Evolutionary conservation across 1,140 invertebrate genomes (phyloP).

Genomic region (Eurosta solidaginis): DNA sequence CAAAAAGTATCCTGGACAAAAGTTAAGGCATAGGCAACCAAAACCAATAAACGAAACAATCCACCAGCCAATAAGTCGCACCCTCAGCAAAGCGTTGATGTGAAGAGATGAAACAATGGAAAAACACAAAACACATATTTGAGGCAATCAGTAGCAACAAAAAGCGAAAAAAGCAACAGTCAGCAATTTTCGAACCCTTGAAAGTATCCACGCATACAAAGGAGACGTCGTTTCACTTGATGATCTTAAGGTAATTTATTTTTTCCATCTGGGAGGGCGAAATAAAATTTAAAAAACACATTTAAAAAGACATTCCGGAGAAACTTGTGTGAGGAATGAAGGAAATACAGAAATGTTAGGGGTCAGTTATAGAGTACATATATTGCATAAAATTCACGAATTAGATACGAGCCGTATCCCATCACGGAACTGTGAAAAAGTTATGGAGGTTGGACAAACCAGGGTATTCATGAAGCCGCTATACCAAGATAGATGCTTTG

Average conservation of each 20-base stretch:
- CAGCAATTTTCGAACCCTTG: slow-evolving; percentile 3
- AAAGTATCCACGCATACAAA: not conserved
- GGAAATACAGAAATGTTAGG: no score
- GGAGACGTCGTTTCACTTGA: not conserved
- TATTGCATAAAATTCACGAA: no score
- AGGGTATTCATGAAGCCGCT: no score
- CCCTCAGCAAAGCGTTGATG: not conserved
- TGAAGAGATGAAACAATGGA: not conserved
- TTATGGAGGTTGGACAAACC: no score
- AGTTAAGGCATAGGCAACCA: not conserved
- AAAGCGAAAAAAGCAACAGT: not conserved
- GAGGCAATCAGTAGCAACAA: no score
- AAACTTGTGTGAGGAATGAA: no score
- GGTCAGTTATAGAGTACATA: no score
- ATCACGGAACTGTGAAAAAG: no score
- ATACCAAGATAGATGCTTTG: no score
- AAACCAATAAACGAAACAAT: not conserved
- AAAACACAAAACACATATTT: not conserved
- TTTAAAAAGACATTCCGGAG: not conserved
- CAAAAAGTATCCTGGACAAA: slow-evolving; percentile 1
- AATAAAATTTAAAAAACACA: not conserved
- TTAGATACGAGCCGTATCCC: no score
- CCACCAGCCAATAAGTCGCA: not conserved
- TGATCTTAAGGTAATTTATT: not conserved
- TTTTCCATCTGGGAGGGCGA: not conserved